phyloP scores from a whole-genome alignment of 2,888 invertebrate genomes.

The Barypeithes pellucidus region DNA sequence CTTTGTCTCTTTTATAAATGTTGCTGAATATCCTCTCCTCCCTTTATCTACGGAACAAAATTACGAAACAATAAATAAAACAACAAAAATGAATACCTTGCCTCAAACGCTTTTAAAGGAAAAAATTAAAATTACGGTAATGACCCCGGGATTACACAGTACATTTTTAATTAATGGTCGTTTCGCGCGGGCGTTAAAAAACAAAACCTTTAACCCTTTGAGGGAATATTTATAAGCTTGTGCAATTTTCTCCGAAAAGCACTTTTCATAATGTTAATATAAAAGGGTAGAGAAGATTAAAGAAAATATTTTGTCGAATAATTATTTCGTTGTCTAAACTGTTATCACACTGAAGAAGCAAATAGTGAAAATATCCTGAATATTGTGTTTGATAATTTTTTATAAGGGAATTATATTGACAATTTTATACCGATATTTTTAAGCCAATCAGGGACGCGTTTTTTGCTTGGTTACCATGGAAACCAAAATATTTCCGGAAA shows the following conservation, averaged over 20 bases:
- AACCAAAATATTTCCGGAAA: no score
- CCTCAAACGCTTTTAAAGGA: conserved; percentile 4
- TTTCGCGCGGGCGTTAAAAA: conserved; percentile 8
- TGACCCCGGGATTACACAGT: conserved; percentile 15
- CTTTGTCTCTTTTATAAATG: no score
- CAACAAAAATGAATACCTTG: background rate
- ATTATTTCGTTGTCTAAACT: background rate
- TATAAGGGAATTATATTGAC: no score
- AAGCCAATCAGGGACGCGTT: no score
- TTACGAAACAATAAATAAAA: background rate
- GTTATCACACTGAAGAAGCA: background rate
- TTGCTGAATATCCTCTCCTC: background rate
- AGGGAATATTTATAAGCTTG: conserved; percentile 15
- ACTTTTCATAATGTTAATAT: conserved; percentile 2
- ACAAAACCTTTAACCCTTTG: conserved; percentile 18
- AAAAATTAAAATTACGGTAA: conserved; percentile 17
- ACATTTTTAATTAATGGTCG: conserved; percentile 27
- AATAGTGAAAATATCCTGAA: background rate
- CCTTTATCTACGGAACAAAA: background rate
- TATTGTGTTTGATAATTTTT: no score
- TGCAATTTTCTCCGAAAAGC: conserved; percentile 10
- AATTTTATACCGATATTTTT: no score
- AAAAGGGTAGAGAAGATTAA: conserved; percentile 14
- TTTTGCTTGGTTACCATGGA: no score
- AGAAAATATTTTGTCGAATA: conserved; percentile 1